Evolutionary conservation across 2,797 vertebrate species (phyloP).

Genomic region (Enoplosus armatus): DNA sequence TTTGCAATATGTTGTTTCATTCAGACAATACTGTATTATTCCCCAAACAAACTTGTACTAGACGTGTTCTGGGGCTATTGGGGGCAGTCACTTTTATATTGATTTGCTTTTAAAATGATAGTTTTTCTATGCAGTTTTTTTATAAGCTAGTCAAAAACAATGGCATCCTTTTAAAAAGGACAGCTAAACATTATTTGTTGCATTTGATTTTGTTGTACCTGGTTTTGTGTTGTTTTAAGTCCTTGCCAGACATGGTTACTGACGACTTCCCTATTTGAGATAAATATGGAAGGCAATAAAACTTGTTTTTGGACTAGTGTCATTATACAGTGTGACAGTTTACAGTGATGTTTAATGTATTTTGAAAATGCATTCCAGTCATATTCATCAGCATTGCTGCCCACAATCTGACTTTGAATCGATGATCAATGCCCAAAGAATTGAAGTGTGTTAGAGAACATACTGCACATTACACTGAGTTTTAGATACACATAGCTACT

Average conservation of each 20-base stretch:
- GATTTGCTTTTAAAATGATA: constrained; percentile 39
- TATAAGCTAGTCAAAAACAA: constrained; percentile 36
- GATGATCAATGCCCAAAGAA: not conserved
- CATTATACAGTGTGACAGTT: not conserved
- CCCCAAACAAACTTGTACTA: not conserved
- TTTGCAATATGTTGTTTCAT: constrained; percentile 12
- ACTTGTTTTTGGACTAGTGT: constrained; percentile 32
- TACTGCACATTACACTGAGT: not conserved
- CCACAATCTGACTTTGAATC: not conserved
- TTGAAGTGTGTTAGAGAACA: not conserved
- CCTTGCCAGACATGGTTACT: constrained; percentile 30
- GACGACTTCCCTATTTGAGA: constrained; percentile 50
- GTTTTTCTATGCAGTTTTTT: constrained; percentile 46
- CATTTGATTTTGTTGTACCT: not conserved
- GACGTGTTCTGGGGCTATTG: not conserved
- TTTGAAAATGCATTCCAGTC: not conserved
- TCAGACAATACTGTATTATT: constrained; percentile 17
- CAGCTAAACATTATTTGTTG: constrained; percentile 16
- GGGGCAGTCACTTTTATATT: constrained; percentile 44
- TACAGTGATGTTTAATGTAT: constrained; percentile 4
- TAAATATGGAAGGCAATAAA: constrained; percentile 68
- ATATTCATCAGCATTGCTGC: not conserved
- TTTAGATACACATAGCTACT: not conserved
- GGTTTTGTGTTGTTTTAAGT: constrained; percentile 26
- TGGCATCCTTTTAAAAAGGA: not conserved